A percentile compares a stretch with the other conserved stretches of the same genome.
Evolutionary conservation across 53 echinoderm and acorn worm species (phyloP).

Genomic region (Zoroaster sp.): DNA sequence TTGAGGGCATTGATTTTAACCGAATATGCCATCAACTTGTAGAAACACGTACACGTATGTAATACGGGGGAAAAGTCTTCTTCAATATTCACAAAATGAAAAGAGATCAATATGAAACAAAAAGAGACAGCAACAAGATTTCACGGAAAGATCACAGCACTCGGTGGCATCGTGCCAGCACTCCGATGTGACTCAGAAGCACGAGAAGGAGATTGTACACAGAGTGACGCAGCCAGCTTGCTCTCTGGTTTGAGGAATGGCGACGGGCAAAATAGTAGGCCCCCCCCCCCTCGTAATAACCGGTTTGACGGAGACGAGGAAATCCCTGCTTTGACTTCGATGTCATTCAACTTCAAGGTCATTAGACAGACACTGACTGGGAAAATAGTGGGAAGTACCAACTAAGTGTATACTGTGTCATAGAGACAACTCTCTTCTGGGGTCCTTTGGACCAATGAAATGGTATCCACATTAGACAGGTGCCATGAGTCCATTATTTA

Average conservation of each 20-base stretch:
- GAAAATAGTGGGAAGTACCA: too few species aligned
- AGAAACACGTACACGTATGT: too few species aligned
- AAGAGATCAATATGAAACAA: neutral
- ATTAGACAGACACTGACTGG: too few species aligned
- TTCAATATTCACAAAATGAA: too few species aligned
- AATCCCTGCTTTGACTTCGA: slow-evolving; percentile 20
- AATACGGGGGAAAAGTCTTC: too few species aligned
- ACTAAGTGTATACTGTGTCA: too few species aligned
- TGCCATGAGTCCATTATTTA: too few species aligned
- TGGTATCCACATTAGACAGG: too few species aligned
- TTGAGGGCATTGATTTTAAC: neutral
- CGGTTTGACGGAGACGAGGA: neutral
- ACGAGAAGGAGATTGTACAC: slow-evolving; percentile 8
- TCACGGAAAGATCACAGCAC: neutral
- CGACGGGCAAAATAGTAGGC: neutral
- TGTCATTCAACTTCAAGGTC: neutral
- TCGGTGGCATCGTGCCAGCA: neutral
- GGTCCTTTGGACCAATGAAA: too few species aligned
- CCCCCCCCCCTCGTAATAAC: too few species aligned
- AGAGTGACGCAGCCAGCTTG: neutral
- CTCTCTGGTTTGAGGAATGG: neutral
- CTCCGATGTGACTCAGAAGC: slow-evolving; percentile 28
- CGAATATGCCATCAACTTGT: neutral
- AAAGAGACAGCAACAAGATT: neutral
- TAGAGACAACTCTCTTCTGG: too few species aligned